Evolutionary conservation across 2,888 invertebrate species (phyloP).

Genomic region (Troides oblongomaculatus): DNA sequence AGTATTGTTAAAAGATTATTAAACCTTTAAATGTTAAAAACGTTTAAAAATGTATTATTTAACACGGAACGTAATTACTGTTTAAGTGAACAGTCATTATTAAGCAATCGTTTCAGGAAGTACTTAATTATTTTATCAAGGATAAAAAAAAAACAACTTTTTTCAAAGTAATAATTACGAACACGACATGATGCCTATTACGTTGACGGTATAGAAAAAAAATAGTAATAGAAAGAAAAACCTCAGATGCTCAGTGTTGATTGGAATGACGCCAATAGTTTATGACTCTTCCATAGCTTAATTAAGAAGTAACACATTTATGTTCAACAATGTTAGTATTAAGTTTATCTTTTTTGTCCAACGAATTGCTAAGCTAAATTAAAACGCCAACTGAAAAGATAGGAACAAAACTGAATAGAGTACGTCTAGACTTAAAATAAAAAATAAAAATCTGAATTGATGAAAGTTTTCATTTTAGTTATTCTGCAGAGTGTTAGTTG

Average conservation of each 20-base stretch:
- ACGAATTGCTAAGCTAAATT: constrained; percentile 1
- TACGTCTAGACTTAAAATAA: not conserved
- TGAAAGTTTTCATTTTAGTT: not conserved
- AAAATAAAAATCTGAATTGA: not conserved
- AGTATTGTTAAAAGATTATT: not conserved
- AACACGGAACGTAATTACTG: not conserved
- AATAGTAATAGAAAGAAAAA: constrained; percentile 1
- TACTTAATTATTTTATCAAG: constrained; percentile 5
- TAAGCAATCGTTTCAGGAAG: not conserved
- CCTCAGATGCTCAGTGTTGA: constrained; percentile 1
- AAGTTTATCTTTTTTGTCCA: not conserved
- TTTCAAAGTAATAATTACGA: not conserved
- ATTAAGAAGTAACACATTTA: not conserved
- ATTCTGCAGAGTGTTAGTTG: not conserved
- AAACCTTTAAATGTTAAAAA: not conserved
- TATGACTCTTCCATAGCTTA: constrained; percentile 15
- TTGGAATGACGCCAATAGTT: constrained; percentile 22
- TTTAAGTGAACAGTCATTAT: not conserved
- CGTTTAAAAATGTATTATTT: not conserved
- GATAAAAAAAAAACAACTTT: not conserved
- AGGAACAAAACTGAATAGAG: not conserved
- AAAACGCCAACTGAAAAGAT: not conserved
- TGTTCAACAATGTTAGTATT: not conserved
- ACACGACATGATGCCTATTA: not conserved
- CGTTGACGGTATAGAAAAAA: constrained; percentile 1